Conservation (phyloP, 2,797 vertebrate species). For the Tragopan temminckii region DNA sequence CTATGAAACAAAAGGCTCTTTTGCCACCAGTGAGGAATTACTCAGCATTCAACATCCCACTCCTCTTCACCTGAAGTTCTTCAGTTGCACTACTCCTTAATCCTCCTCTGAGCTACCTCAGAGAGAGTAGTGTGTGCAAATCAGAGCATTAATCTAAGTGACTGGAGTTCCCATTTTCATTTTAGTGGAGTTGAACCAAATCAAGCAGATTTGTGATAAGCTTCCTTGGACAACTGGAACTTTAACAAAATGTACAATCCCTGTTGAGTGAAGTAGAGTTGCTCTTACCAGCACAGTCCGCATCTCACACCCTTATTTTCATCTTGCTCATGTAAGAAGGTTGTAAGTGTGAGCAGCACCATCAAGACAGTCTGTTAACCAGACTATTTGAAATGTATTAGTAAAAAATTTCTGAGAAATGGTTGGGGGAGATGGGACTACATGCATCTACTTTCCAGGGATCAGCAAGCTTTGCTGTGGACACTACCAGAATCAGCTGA, state of each 20-base stretch:
- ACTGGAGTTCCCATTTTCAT: not conserved
- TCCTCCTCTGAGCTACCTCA: not conserved
- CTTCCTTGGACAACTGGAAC: not conserved
- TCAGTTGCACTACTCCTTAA: not conserved
- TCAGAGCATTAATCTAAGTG: slow-evolving; percentile 7
- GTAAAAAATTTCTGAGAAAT: not conserved
- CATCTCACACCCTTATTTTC: not conserved
- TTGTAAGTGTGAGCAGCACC: not conserved
- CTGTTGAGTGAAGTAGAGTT: not conserved
- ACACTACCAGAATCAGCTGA: not conserved
- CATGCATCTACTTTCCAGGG: not conserved
- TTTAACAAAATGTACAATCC: not conserved
- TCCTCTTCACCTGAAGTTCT: not conserved
- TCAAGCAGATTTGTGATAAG: not conserved
- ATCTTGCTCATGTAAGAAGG: not conserved
- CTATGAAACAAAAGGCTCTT: not conserved
- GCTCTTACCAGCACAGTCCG: not conserved
- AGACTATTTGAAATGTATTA: not conserved
- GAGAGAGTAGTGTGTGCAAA: not conserved
- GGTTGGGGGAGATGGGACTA: fast-evolving
- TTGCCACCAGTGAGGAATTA: not conserved
- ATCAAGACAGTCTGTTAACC: not conserved
- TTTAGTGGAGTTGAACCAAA: not conserved
- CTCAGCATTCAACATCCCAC: not conserved
- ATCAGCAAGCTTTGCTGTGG: not conserved